Evolutionary conservation across 2,797 vertebrate species (phyloP), one percentile per base, ranked within the genome.

Genomic region (Margarornis squamiger): DNA sequence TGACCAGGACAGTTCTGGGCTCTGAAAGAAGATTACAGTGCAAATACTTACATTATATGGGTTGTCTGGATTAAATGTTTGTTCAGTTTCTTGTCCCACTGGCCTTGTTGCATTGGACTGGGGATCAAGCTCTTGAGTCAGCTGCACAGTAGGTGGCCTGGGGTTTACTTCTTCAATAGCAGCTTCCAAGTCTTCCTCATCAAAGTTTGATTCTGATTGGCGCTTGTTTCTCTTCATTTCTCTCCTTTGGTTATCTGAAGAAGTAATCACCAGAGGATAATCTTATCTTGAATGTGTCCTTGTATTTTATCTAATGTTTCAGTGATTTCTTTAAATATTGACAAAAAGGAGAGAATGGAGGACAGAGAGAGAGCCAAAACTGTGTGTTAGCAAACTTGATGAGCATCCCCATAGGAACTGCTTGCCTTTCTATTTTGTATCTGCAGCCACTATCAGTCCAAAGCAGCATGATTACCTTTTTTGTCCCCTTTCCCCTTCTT

Each of bases 11-110:
- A 55, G 43, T 41, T 52, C 73, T 0, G 0, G 45, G 45, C 58
- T 70, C 59, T 51, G 32, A 70, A 62, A 61, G 41, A 68, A 76
- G 29, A 48, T 70, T 22, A 39, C 29, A 36, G 15, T 68, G 54
- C 8, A 32, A 76, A 74, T 94, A 98, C 99, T 98, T 97, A 99
- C 99, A 1, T 99, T 98, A 68, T 99, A 99, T 21, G 99, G 99
- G 91, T 99, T 99, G 82, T 99, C 98, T 2, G 99, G 99, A 87
- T 99, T 99, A 95, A 98, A 98, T 1, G 96, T 97, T 34, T 98
- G 98, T 43, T 98, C 96, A 0, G 86, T 95, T 67, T 97, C 98
- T 59, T 96, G 98, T 86, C 95, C 97, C 57, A 96, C 90, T 45
- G 98, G 98, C 79, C 38, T 92, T 32, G 95, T 98, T 73, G 93